A percentile compares a stretch with the other conserved stretches of the same genome.
These are phyloP conservation scores for Lethocerus indicus DNA, from an alignment of 1,140 invertebrate genomes.

Conservation along the genomic window DNA sequence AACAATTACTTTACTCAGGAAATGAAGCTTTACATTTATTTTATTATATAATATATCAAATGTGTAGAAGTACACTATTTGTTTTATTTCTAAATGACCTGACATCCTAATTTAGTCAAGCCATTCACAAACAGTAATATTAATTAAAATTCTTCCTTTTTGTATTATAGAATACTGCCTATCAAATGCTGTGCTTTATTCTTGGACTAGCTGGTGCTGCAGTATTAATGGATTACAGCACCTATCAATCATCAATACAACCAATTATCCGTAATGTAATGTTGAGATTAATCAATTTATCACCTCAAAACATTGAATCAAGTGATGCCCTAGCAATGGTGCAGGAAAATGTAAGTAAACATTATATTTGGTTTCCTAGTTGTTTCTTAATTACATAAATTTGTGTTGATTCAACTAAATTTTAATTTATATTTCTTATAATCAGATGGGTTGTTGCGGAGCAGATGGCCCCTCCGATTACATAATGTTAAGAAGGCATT, in stretches of 20 bases:
- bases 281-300: slow-evolving; percentile 50
- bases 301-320: slow-evolving; percentile 44
- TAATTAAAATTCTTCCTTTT: too few relatives aligned
- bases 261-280: slow-evolving; percentile 51
- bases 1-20: not conserved
- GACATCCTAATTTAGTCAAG: too few relatives aligned
- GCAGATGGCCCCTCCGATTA: slow-evolving; percentile 67
- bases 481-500: slow-evolving; percentile 47
- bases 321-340: slow-evolving; percentile 48
- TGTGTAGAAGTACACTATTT: not conserved
- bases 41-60: not conserved
- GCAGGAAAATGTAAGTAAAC: slow-evolving; percentile 59
- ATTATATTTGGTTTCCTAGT: not conserved
- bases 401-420: not conserved
- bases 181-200: slow-evolving; percentile 50
- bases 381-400: not conserved
- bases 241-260: slow-evolving; percentile 57
- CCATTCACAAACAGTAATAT: too few relatives aligned
- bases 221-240: slow-evolving; percentile 59
- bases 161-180: slow-evolving; percentile 42
- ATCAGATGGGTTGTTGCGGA: slow-evolving; percentile 69
- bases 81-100: not conserved
- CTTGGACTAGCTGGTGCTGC: slow-evolving; percentile 54
- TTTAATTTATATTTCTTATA: not conserved
- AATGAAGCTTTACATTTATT: not conserved